Evolutionary conservation across 2,113 vertebrate genomes (phyloP), one percentile per base, ranked within the genome.

Genomic region (Mugil cephalus): DNA sequence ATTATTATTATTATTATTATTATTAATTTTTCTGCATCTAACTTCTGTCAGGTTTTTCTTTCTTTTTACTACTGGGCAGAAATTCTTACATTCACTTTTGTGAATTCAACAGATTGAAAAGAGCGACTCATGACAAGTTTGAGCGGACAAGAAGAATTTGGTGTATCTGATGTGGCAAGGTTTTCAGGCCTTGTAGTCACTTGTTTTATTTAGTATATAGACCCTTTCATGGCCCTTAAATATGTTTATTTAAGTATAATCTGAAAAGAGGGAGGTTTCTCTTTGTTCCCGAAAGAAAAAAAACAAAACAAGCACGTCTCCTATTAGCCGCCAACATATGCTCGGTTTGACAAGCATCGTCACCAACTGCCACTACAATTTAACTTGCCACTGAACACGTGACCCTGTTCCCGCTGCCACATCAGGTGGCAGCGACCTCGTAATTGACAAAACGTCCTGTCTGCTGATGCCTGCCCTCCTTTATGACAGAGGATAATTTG

Each of bases 401-500:
- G 74, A 76, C 74, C 63, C 66, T 15, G 4, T 47, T 34, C 8
- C 12, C 15, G 4, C 62, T 36, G 19, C 21, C 46, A 55, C 40
- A 56, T 65, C 46, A 72, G 51, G 51, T 55, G 38, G 51, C 51
- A 24, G 63, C 43, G 51, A 65, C 54, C 62, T 40, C 54, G 39
- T 65, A 53, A 84, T 74, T 79, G 72, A 72, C 52, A 48, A 74
- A 77, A 48, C 18, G 56, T 34, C 62, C 36, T 42, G n/a, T 30
- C 39, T 64, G 24, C 69, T 61, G 36, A 66, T 19, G 55, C 61
- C 54, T 64, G 30, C 50, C 64, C 54, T 70, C 24, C 40, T 69
- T 80, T 71, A 45, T 74, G 71, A 62, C 54, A 70, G 17, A 19
- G 64, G 79, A 69, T 82, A 79, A 90, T 92, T 88, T 80, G 75